Conservation (phyloP, 30 jellyfish, hydroid and myxozoan species). For the Hydractinia symbiolongicarpus region DNA sequence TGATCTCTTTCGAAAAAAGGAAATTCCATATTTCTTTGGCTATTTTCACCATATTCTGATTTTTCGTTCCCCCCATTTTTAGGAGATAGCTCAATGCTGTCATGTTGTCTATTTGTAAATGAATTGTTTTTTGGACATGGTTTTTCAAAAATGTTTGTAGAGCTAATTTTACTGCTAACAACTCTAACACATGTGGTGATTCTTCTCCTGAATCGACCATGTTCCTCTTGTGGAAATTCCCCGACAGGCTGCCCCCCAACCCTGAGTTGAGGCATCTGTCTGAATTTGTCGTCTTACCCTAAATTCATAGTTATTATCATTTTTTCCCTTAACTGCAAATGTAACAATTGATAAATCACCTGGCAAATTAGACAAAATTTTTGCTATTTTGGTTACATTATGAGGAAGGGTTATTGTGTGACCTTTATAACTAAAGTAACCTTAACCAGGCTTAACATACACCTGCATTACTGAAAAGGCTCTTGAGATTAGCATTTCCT, state of each 20-base stretch:
- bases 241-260: slow-evolving; percentile 44
- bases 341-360: too few relatives aligned
- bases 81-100: slow-evolving; percentile 33
- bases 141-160: slow-evolving; percentile 15
- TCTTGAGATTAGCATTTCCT: too few relatives aligned
- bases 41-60: background rate
- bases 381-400: too few relatives aligned
- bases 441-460: too few relatives aligned
- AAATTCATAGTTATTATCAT: too few relatives aligned
- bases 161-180: slow-evolving; percentile 38
- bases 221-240: slow-evolving; percentile 34
- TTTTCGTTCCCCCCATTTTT: slow-evolving; percentile 35
- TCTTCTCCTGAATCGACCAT: slow-evolving; percentile 30
- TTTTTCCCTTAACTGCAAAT: too few relatives aligned
- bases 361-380: too few relatives aligned
- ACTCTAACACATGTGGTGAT: slow-evolving; percentile 38
- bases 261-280: slow-evolving; percentile 21
- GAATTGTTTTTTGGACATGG: slow-evolving; percentile 14
- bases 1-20: slow-evolving; percentile 14
- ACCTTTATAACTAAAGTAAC: too few relatives aligned
- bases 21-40: slow-evolving; percentile 27
- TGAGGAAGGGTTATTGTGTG: too few relatives aligned
- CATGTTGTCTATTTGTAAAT: slow-evolving; percentile 34
- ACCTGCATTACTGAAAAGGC: too few relatives aligned
- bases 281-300: too few relatives aligned